Conservation (phyloP, 2,797 vertebrate species). For the Falco rusticolus region DNA sequence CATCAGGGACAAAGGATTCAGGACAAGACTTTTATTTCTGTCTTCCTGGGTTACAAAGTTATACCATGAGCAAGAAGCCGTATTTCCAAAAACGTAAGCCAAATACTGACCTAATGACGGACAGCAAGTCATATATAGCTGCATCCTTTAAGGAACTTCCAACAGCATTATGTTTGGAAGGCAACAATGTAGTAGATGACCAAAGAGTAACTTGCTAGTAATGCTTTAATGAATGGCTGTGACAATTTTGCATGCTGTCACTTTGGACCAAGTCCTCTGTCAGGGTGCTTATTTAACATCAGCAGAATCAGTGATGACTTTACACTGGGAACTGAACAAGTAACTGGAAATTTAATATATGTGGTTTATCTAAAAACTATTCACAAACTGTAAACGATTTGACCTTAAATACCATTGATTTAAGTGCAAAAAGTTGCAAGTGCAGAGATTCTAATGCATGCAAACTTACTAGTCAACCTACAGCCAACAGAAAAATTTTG, state of each 20-base stretch:
- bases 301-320: neutral
- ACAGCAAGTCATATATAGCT: neutral
- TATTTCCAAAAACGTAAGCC: neutral
- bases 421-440: neutral
- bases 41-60: neutral
- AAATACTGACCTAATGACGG: neutral
- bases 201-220: neutral
- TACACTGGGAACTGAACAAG: neutral
- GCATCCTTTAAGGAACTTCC: neutral
- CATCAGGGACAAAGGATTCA: neutral
- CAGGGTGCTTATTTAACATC: accelerated
- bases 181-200: neutral
- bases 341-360: neutral
- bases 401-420: neutral
- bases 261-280: neutral
- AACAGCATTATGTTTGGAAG: neutral
- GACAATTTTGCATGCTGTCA: neutral
- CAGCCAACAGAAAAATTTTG: neutral
- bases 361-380: neutral
- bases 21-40: neutral
- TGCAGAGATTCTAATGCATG: neutral
- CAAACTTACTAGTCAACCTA: neutral
- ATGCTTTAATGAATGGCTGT: neutral
- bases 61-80: neutral
- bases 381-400: neutral